These are phyloP conservation scores for Lepus americanus DNA, from an alignment of 2,113 vertebrate genomes.

Conservation along the genomic window DNA sequence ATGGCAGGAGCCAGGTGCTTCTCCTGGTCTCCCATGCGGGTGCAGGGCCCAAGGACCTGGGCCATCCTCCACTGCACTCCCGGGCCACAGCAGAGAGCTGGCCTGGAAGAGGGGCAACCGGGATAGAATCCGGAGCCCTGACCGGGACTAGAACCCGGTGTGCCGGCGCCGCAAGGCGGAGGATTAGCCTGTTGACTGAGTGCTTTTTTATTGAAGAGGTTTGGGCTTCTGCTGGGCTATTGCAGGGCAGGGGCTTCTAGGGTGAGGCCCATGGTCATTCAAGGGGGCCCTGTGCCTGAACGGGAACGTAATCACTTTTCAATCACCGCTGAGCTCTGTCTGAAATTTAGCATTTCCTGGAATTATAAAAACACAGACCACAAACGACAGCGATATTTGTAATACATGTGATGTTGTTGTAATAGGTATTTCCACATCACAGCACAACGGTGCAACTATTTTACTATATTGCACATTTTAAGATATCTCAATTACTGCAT, in stretches of 20 bases:
- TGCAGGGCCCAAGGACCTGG: no score
- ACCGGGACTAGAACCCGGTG: no score
- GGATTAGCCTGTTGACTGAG: no score
- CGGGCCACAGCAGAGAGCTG: no score
- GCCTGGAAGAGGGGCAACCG: no score
- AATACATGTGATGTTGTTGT: background rate
- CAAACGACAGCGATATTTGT: background rate
- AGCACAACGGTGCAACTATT: no score
- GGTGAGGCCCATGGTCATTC: background rate
- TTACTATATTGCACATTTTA: background rate
- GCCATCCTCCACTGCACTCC: no score
- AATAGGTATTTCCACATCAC: background rate
- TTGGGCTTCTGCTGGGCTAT: background rate
- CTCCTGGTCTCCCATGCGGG: no score
- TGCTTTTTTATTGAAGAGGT: background rate
- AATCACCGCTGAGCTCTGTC: background rate
- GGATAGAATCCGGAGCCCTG: no score
- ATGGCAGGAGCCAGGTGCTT: no score
- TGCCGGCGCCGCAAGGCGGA: no score
- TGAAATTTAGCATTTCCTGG: background rate
- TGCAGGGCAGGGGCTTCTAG: background rate
- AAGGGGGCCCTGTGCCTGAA: background rate
- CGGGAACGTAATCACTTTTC: background rate
- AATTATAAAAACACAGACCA: background rate
- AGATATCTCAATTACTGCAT: background rate